Evolutionary conservation across 2,888 invertebrate species (phyloP), one percentile per base, ranked within the genome.

Genomic region (Hypena proboscidalis): DNA sequence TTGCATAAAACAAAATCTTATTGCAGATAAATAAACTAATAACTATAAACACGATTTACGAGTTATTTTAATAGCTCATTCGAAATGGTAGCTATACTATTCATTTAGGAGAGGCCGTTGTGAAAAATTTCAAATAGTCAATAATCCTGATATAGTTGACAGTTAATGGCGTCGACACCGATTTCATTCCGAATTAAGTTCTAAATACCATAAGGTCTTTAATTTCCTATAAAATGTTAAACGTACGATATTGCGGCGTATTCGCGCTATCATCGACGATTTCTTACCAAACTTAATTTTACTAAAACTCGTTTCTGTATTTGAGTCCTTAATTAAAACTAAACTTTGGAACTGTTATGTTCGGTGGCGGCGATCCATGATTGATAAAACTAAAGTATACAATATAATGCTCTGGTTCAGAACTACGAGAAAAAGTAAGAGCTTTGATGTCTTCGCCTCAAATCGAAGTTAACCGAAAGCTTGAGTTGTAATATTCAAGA

Each of bases 71-170:
- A 49, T 42, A 22, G 51, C 35, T 54, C 26, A 10, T 25, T 34
- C 29, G 30, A 42, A 55, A 52, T 58, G 30, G 47, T 46, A 45
- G 43, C 32, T 42, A 29, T 17, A n/a, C 34, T 50, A 53, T 34
- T 50, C 35, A 53, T 58, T 55, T 53, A 67, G 69, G 65, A 69
- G 67, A 70, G 67, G 63, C 53, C 40, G 56, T 60, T 53, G 58
- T 52, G 66, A 67, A 68, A 70, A 63, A 64, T 51, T 50, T 68
- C 39, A 59, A 71, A 68, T 58, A 61, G 64, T 58, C 60, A 51
- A 71, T 77, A 77, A 79, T 76, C 60, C 70, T 70, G 68, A 76
- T 70, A 75, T 72, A 80, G 70, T 60, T 60, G 74, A 77, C 81
- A 75, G 76, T 57, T 74, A 73, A 75, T 58, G 55, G 64, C 58